A percentile compares a stretch with the other conserved stretches of the same genome.
Conservation (phyloP, 2,888 invertebrate genomes). For the Diadromus collaris region DNA sequence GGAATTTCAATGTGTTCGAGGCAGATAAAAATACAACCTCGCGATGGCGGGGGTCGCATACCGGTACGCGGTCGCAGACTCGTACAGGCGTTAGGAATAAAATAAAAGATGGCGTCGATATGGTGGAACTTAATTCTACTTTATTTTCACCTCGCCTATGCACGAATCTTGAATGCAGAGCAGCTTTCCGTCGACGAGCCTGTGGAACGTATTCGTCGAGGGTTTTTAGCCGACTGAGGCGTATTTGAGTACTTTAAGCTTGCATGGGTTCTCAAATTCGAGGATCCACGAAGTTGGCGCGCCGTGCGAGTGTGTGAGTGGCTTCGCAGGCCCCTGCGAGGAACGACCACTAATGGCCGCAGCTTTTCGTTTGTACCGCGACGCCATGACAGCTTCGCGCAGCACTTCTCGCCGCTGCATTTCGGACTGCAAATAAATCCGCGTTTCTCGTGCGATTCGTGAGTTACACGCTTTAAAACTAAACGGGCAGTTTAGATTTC, state of each 20-base stretch:
- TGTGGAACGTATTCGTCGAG: conserved; percentile 10
- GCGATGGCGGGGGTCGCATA: not conserved
- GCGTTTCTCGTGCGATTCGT: not conserved
- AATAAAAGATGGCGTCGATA: conserved; percentile 19
- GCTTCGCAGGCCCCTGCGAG: conserved; percentile 13
- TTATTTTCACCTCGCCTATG: conserved; percentile 4
- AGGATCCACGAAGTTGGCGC: not conserved
- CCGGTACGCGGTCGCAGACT: conserved; percentile 12
- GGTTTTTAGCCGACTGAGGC: conserved; percentile 15
- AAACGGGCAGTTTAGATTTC: not conserved
- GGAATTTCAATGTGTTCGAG: conserved; percentile 12
- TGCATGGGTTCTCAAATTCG: conserved; percentile 36
- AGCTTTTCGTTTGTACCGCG: conserved; percentile 3
- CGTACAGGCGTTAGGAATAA: not conserved
- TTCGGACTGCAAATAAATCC: not conserved
- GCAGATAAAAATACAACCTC: conserved; percentile 13
- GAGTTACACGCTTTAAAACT: not conserved
- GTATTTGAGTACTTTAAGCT: not conserved
- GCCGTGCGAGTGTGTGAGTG: not conserved
- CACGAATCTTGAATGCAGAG: not conserved
- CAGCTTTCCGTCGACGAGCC: not conserved
- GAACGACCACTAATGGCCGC: conserved; percentile 17
- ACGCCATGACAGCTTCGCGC: conserved; percentile 10
- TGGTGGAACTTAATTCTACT: conserved; percentile 14
- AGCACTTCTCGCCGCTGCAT: not conserved